These are phyloP conservation scores for Bucco capensis DNA, from an alignment of 2,113 vertebrate species.

Conservation along the genomic window DNA sequence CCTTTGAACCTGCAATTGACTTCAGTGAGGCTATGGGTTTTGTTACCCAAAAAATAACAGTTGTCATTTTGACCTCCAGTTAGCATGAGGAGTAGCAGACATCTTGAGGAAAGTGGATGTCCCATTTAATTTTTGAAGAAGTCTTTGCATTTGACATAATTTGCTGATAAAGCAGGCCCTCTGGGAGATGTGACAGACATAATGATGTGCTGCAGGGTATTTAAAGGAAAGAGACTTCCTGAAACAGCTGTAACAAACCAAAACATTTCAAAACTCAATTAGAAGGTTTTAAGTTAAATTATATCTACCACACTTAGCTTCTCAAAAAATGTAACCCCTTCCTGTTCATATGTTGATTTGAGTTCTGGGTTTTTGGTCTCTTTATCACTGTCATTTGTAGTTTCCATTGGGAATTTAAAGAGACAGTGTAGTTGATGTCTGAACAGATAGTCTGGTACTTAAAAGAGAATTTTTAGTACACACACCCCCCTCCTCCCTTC, in stretches of 20 bases:
- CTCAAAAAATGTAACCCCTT: neutral
- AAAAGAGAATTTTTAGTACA: neutral
- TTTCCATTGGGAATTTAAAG: neutral
- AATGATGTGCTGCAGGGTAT: neutral
- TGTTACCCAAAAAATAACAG: neutral
- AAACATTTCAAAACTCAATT: neutral
- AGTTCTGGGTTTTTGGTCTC: neutral
- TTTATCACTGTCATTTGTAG: neutral
- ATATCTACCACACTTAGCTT: neutral
- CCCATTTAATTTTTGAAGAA: neutral
- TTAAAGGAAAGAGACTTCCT: neutral
- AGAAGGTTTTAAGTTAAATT: neutral
- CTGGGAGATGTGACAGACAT: neutral
- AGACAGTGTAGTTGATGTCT: neutral
- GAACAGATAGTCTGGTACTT: neutral
- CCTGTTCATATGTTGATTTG: neutral
- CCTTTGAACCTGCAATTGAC: neutral
- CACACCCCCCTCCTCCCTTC: rapidly evolving
- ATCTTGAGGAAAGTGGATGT: neutral
- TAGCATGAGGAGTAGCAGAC: neutral
- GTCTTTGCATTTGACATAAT: neutral
- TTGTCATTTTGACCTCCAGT: neutral
- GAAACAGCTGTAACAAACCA: neutral
- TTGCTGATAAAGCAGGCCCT: neutral
- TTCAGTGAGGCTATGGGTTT: neutral